Evolutionary conservation across 2,113 vertebrate species (phyloP).

Genomic region (Vidua macroura): DNA sequence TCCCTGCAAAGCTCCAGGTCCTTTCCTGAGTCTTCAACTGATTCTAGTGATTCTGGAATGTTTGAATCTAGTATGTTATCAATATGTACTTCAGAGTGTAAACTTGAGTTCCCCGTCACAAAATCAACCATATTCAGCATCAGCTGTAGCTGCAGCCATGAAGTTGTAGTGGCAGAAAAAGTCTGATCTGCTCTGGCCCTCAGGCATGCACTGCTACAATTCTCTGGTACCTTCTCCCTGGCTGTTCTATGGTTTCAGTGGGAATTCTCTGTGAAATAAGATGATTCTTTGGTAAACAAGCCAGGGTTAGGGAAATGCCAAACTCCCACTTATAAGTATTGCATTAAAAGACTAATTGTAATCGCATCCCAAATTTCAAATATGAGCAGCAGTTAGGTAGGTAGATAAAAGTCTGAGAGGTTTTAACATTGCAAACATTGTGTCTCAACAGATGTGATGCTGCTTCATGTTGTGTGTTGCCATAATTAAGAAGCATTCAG

Average conservation of each 20-base stretch:
- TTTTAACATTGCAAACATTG: background rate
- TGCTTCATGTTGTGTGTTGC: background rate
- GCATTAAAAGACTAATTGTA: background rate
- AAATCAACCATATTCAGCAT: background rate
- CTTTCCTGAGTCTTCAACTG: background rate
- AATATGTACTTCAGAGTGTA: background rate
- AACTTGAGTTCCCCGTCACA: background rate
- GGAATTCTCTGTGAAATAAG: background rate
- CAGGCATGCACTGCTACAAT: background rate
- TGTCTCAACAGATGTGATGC: background rate
- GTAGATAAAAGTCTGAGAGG: background rate
- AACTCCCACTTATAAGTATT: background rate
- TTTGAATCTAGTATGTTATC: background rate
- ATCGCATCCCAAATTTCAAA: background rate
- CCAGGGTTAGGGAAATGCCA: background rate
- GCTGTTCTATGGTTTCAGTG: background rate
- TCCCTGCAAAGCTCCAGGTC: background rate
- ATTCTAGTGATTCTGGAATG: too few relatives aligned
- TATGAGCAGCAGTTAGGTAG: background rate
- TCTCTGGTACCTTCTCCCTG: background rate
- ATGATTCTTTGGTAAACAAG: background rate
- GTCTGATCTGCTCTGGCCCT: background rate
- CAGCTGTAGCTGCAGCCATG: background rate
- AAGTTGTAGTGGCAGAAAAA: background rate
- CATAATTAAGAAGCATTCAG: background rate